Evolutionary conservation across 2,797 vertebrate genomes (phyloP), one percentile per base, ranked within the genome.

Genomic region (Syndactyla subalaris): DNA sequence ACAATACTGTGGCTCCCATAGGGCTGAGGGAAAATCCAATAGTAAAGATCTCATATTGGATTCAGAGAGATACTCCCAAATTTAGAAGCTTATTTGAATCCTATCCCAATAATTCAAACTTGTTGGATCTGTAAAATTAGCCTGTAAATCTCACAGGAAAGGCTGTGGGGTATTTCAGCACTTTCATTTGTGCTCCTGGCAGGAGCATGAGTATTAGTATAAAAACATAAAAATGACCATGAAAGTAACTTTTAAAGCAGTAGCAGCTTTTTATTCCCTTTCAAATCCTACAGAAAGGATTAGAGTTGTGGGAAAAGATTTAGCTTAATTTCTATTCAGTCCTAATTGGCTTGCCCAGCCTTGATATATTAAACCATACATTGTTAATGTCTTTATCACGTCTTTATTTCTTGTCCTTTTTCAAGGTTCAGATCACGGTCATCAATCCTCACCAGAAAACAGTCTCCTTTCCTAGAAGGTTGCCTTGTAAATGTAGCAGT

Each of bases 231-330:
- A 96, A 96, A 95, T 95, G 62, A 91, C 89, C 95, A 92, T 90
- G 92, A 91, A 96, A 92, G 82, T 96, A 96, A 95, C 87, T 96
- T 94, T 96, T 93, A 93, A 92, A 96, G 91, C 79, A 92, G 91
- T 51, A 86, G 76, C 73, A 88, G 91, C 45, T 89, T 91, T 96
- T 89, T 93, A 91, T 95, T 95, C 87, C 85, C 74, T 91, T 94
- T 93, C 85, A 95, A 94, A 96, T 95, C 66, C 82, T 96, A 85
- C 87, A 84, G 82, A 94, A 96, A 94, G 95, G 87, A 96, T 97
- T 95, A 95, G 82, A 88, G 85, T 89, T 93, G 70, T 88, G 85
- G 91, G 85, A 96, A 92, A 96, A 96, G 92, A 93, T 94, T 96
- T 89, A 95, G 63, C 92, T 94, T 84, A 71, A 89, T 95, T 95